Evolutionary conservation across 1,140 invertebrate genomes (phyloP), one percentile per base, ranked within the genome.

Genomic region (Parasteatoda tepidariorum): DNA sequence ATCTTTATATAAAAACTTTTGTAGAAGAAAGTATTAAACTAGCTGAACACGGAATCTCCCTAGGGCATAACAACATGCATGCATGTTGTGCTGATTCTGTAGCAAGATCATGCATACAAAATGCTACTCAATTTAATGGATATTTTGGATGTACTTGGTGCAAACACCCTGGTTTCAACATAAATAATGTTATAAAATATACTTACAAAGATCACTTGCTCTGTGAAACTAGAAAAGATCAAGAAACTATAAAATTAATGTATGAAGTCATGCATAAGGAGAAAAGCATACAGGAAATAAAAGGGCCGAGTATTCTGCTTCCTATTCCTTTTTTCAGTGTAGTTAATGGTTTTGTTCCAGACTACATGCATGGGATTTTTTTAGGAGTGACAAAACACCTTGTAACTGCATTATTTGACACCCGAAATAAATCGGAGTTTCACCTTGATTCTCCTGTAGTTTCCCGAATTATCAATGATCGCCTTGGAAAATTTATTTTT

Each of bases 91-190:
- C 66, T 9, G 66, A 68, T 41, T 31, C 26, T 15, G 66, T 68
- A 13, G 66, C 66, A 34, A 13, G 66, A 15, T 2, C 66, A 13
- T 41, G 30, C 4, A 11, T 68, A n/a, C 66, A 68, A 68, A 68
- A 68, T 41, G 9, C 66, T n/a, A 68, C 66, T 18, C 66, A 68
- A 24, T 68, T 31, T 31, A 68, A 68, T 68, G 66, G 66, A n/a
- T 68, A 68, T 31, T 68, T n/a, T 33, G 31, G 66, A 31, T 68
- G 31, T 26, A 31, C 11, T 31, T 68, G 66, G 30, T 68, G 66
- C 24, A 34, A 34, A 34, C 66, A 68, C 24, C 66, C 66, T 41
- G 66, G 66, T 9, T 41, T 18, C 26, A 9, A 13, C 11, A 68
- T 34, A 2, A 2, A 34, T 18, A 41, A 68, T 2, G 18, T 30